A percentile compares a stretch with the other conserved stretches of the same genome.
Conservation (phyloP, 2,797 vertebrate species). For the Tangara arthus region DNA sequence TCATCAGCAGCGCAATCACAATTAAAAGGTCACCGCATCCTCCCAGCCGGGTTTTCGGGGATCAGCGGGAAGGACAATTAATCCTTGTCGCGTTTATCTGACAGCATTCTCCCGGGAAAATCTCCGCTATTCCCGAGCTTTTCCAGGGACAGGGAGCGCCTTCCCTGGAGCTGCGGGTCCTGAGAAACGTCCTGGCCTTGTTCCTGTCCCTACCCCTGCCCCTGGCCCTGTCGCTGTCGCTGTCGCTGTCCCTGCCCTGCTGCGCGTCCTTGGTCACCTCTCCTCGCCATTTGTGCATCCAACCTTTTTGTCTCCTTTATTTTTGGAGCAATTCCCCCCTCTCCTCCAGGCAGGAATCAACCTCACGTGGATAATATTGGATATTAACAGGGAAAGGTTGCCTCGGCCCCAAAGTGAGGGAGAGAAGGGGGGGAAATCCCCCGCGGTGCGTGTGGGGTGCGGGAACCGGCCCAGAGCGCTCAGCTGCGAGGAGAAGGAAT, state of each 20-base stretch:
- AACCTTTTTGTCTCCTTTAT: not conserved
- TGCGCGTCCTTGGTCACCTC: not conserved
- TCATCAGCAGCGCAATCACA: not conserved
- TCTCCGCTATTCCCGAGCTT: not conserved
- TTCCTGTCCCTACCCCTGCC: not conserved
- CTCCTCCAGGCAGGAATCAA: fast-evolving
- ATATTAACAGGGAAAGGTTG: not conserved
- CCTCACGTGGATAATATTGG: fast-evolving
- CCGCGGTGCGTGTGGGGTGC: fast-evolving
- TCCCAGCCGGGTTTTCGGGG: not conserved
- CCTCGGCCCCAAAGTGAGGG: not conserved
- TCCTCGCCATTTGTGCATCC: not conserved
- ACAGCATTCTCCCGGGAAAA: not conserved
- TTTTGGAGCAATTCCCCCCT: not conserved
- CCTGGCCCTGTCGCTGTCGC: too few species aligned
- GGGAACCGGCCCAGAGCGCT: not conserved
- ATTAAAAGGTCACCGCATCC: not conserved
- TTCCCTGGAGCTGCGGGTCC: not conserved
- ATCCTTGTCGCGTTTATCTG: not conserved
- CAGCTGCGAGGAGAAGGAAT: not conserved
- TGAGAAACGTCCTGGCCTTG: not conserved
- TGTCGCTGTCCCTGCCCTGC: not conserved
- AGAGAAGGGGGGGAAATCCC: fast-evolving
- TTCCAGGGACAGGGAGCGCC: not conserved
- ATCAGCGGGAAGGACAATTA: not conserved